These are phyloP conservation scores for Vesta saturnalis DNA, from an alignment of 2,888 invertebrate species.

Conservation along the genomic window DNA sequence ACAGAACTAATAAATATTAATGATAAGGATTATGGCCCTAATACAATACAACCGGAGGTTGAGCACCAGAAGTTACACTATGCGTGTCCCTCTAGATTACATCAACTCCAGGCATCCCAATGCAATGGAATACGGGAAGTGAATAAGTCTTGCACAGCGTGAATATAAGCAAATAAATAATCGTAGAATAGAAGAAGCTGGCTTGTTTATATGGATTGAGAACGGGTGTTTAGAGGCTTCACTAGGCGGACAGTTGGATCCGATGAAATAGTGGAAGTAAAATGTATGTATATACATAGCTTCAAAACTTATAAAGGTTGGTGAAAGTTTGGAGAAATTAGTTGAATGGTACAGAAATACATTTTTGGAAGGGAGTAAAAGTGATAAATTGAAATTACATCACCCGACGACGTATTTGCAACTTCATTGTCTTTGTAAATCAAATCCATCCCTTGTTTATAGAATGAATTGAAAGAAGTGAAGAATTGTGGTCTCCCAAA, in stretches of 20 bases:
- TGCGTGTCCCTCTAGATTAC: not conserved
- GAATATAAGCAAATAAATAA: not conserved
- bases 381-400: not conserved
- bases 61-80: not conserved
- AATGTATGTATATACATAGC: too few species aligned
- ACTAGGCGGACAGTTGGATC: too few species aligned
- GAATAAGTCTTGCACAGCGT: not conserved
- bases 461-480: not conserved
- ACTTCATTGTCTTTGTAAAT: not conserved
- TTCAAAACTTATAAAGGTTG: not conserved
- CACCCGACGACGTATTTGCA: not conserved
- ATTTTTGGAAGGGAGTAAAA: not conserved
- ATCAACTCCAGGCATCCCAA: not conserved
- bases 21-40: not conserved
- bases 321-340: not conserved
- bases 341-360: not conserved
- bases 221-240: too few species aligned
- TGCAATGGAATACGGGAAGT: constrained; percentile 1
- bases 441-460: not conserved
- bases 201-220: not conserved
- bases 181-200: not conserved
- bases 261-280: too few species aligned
- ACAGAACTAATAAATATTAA: not conserved
- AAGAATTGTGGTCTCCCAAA: not conserved
- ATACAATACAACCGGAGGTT: not conserved